Conservation (phyloP, 2,888 invertebrate species). For the Stratiomys singularior region DNA sequence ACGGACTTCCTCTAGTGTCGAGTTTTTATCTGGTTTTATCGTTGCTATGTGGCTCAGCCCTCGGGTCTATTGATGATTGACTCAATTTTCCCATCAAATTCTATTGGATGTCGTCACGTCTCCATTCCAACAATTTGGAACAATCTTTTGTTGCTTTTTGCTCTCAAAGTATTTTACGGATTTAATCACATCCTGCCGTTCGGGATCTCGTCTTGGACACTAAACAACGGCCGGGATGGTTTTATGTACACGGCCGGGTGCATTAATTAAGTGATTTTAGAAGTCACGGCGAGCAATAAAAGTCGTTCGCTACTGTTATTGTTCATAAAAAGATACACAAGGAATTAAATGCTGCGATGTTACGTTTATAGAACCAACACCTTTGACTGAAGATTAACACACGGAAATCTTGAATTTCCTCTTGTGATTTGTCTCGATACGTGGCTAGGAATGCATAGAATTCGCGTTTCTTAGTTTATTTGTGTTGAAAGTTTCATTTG, state of each 20-base stretch:
- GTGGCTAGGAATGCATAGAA: not conserved
- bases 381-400: constrained; percentile 10
- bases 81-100: constrained; percentile 38
- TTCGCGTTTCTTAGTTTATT: no score
- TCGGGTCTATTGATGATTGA: constrained; percentile 22
- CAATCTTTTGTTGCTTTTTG: constrained; percentile 35
- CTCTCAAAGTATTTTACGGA: constrained; percentile 31
- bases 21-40: constrained; percentile 4
- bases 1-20: not conserved
- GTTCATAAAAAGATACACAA: not conserved
- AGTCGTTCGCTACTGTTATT: not conserved
- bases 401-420: constrained; percentile 33
- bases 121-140: constrained; percentile 24
- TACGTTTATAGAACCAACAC: not conserved
- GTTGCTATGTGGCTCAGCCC: not conserved
- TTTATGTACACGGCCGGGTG: constrained; percentile 22
- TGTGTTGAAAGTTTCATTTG: no score
- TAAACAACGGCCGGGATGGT: not conserved
- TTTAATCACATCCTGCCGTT: constrained; percentile 39
- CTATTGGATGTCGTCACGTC: constrained; percentile 43
- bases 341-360: constrained; percentile 3
- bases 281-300: constrained; percentile 10
- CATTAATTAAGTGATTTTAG: constrained; percentile 43
- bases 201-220: not conserved
- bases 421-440: not conserved